These are phyloP conservation scores for Heptranchias perlo DNA, from an alignment of 2,113 vertebrate genomes.

Conservation along the genomic window DNA sequence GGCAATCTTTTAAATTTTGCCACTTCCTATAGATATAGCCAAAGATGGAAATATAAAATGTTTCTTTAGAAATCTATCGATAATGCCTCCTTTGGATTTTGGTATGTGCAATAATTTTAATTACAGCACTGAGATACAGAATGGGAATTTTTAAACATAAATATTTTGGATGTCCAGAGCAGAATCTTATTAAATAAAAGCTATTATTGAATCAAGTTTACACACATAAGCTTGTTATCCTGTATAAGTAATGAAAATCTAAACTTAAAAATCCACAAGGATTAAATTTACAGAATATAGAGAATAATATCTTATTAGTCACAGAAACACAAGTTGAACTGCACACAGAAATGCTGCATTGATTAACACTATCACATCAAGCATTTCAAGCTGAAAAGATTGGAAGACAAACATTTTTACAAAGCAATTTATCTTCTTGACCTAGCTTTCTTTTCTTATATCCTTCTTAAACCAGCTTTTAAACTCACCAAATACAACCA, in stretches of 20 bases:
- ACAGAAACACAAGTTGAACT: neutral
- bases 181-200: neutral
- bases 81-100: neutral
- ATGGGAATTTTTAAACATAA: neutral
- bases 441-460: neutral
- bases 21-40: neutral
- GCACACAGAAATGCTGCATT: neutral
- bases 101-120: neutral
- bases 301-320: neutral
- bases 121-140: neutral
- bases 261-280: neutral
- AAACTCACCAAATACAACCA: neutral
- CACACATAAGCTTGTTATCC: neutral
- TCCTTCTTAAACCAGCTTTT: conserved; percentile 6
- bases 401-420: neutral
- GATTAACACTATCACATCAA: neutral
- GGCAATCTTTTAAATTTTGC: neutral
- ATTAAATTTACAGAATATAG: neutral
- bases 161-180: neutral
- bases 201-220: neutral
- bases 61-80: neutral
- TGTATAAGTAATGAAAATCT: neutral
- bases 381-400: neutral
- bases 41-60: neutral
- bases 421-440: neutral